Base-by-base conservation (phyloP, 2,113 vertebrate species). In the Sclerurus mexicanus region DNA sequence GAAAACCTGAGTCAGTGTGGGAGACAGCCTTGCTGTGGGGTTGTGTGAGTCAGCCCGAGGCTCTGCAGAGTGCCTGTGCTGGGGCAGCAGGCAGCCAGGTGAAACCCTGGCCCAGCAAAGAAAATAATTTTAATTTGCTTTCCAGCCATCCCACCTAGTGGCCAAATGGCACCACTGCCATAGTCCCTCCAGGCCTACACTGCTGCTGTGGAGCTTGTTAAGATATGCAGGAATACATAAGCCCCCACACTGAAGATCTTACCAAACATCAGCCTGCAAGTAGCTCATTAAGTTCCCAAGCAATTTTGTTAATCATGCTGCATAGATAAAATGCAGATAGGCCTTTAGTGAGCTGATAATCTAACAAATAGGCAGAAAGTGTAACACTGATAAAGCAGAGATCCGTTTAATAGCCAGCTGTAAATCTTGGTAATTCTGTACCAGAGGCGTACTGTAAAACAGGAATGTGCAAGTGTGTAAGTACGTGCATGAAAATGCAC, bases 291-390 rank as follows among this genome's bases (percentile, higher is more conserved):
- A 94, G 87, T 90, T 95, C 75, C 66, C 10, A 12, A 92, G 93
- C 83, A 93, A 93, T 85, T 86, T 76, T 44, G 73, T 81, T 89
- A 87, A 89, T 68, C 83, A 91, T 46, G 80, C 91, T 78, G 91
- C 75, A 76, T 92, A 93, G 96, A 91, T 85, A 76, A 95, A 94
- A 93, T 88, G 92, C 73, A 95, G 93, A 96, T 97, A 96, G 90
- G 82, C 79, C 91, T 95, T 96, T 95, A 81, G 44, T 90, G 93
- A 95, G 86, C 86, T 72, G 90, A 92, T 95, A 96, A 96, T 93
- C 92, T 89, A 87, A 95, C 96, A 89, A 94, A 94, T 93, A 87
- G 93, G 87, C 94, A 95, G 90, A 94, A 87, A 95, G 81, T 94
- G 95, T 93, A 92, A 90, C 96, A 90, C 83, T 75, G 92, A 95